Evolutionary conservation across 2,113 vertebrate species (phyloP), one percentile per base, ranked within the genome.

Genomic region (Hucho hucho): DNA sequence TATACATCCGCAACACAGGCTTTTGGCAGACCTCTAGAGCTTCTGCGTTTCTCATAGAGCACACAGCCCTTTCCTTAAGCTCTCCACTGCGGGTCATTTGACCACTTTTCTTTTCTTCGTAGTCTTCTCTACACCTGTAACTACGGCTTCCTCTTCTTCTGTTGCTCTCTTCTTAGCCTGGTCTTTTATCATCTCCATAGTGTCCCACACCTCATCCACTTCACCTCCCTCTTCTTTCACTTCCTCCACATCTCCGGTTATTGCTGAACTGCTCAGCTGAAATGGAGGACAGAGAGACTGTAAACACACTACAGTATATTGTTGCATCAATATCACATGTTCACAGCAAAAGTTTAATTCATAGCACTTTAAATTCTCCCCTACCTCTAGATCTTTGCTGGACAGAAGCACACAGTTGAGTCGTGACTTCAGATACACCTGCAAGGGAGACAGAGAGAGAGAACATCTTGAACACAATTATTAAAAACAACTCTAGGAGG

Each of bases 391-490:
- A 18, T 85, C 84, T n/a, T 59, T 24, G 78, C 88, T 89, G 81
- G 84, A 5, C 2, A 94, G 83, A 69, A 94, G 88, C 61, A 93
- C 59, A 66, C 92, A 94, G 90, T 91, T 93, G 64, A 94, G 89
- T 3, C 92, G 75, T 43, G 93, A 94, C 87, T 94, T 93, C 1
- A 93, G 86, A 82, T 92, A 93, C 26, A 88, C 87, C 87, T 88
- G 80, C 61, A 66, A 18, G 56, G 56, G 24, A 25, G 26, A 70
- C 14, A 13, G 29, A 29, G 29, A 28, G 37, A 69, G 4, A 58
- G n/a, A 61, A 49, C 13, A 49, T 69, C 25, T 69, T 61, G 16
- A n/a, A 70, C 13, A 26, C 66, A 90, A 53, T 25, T 43, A 43
- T 43, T 43, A 12, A 43, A 11, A 43, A 43, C 37, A 43, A 25